Evolutionary conservation across 2,888 invertebrate species (phyloP), one percentile per base, ranked within the genome.

Genomic region (Aphrophora alni): DNA sequence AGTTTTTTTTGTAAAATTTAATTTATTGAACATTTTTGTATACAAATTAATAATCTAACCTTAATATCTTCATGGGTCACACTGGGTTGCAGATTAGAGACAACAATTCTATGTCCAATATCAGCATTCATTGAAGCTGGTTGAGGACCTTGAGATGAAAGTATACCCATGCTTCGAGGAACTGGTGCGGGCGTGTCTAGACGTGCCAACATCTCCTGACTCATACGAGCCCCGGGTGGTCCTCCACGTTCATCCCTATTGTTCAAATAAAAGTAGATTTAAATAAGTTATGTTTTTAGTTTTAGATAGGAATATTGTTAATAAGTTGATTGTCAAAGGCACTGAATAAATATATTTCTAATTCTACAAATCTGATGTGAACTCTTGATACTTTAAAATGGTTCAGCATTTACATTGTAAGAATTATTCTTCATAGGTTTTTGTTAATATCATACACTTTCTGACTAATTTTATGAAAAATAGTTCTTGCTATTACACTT

Each of bases 41-140:
- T n/a, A n/a, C n/a, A n/a, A n/a, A n/a, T n/a, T n/a, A n/a, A n/a
- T 24, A 21, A 68, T 14, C 70, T 69, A 70, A 95, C 95, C 89
- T 96, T 93, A 84, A 98, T 96, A 88, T 98, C 98, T 85, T 95
- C 95, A 85, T 95, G 95, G 17, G 97, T 96, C 4, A 98, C 98
- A 84, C 94, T 93, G 27, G 91, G 90, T 86, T 97, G 95, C 83
- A 98, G 91, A 90, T 98, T 98, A 84, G 97, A 96, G 1, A 98
- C 97, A 78, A 97, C 93, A 87, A 98, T 95, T 86, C 97, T 91
- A 88, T 93, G 96, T 71, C 97, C 97, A 4, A 38, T 4, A 26
- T 10, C 44, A 14, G 44, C 8, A 44, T 44, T 44, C 44, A 44
- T 44, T 14, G 44, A 44, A 5, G 68, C n/a, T 27, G 14, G 77